phyloP scores from a whole-genome alignment of 2,888 invertebrate species.

The Spodoptera littoralis region DNA sequence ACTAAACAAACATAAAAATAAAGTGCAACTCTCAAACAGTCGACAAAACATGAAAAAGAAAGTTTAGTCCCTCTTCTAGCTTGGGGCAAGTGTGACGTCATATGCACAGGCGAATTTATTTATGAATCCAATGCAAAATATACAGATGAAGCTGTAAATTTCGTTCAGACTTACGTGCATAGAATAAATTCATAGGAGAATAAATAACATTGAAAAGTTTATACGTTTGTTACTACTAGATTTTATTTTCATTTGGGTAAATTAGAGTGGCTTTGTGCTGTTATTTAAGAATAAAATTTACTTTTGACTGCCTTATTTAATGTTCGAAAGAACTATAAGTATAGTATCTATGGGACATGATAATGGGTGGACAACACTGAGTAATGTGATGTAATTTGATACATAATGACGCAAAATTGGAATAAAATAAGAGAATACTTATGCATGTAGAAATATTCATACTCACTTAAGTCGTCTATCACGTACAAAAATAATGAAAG shows the following conservation, averaged over 20 bases:
- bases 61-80: conserved; percentile 23
- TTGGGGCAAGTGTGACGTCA: conserved; percentile 34
- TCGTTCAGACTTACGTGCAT: conserved; percentile 26
- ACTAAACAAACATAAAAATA: conserved; percentile 21
- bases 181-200: conserved; percentile 25
- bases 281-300: too few species aligned
- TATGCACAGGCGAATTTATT: conserved; percentile 38
- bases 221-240: conserved; percentile 3
- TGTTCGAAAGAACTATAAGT: too few species aligned
- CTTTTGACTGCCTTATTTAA: too few species aligned
- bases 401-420: too few species aligned
- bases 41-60: conserved; percentile 17
- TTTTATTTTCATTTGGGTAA: not conserved
- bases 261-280: too few species aligned
- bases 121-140: conserved; percentile 24
- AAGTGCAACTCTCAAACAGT: conserved; percentile 1
- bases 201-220: conserved; percentile 39
- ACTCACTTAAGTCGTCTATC: conserved; percentile 29
- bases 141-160: conserved; percentile 40
- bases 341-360: too few species aligned
- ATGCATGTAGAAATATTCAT: conserved; percentile 15
- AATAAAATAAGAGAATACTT: too few species aligned
- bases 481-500: conserved; percentile 45
- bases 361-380: too few species aligned
- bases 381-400: too few species aligned